Base-by-base conservation (phyloP, 1,140 invertebrate species). In the Ceratina calcarata region DNA sequence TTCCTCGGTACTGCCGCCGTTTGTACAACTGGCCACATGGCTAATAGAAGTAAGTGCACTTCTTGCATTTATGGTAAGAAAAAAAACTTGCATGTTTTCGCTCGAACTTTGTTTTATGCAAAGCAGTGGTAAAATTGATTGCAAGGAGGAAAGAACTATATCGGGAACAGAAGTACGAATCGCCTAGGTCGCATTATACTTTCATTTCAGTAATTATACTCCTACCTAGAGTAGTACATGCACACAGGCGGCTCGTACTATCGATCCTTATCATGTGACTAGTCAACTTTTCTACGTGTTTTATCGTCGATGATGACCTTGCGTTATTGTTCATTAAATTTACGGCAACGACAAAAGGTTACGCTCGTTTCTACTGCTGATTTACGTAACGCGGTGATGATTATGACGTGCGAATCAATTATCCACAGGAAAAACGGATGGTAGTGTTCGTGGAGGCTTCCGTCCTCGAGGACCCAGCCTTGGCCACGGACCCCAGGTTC, bases 1-100 rank as follows among this genome's bases (percentile, higher is more conserved):
- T 93, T 96, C 96, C 0, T 95, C 96, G 22, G 97, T 99, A 18
- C 93, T 98, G 57, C 94, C 95, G 65, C 98, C 98, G 0, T 99
- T 99, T 92, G 96, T 98, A 45, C 96, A 98, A 86, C 95, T 99
- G n/a, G 97, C 99, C 13, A 95, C 96, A 89, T 99, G 98, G 98
- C 94, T 99, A 49, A 96, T 98, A 86, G 95, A 97, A 94, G 97
- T 98, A 94, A 94, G 80, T 69, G 20, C 20, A 51, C 53, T 60
- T 13, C 57, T 6, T 57, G 0, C 55, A 57, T 57, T 57, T 57
- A 57, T 57, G 55, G 13, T 4, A 57, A 51, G 49, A 18, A n/a
- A 57, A 57, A 45, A 45, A 45, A 45, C 37, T 45, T 45, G 6
- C 10, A 10, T 10, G 37, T 32, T 32, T 4, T 4, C 27, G 27